These are phyloP conservation scores for Lampris incognitus DNA, from an alignment of 2,113 vertebrate species.

Conservation along the genomic window DNA sequence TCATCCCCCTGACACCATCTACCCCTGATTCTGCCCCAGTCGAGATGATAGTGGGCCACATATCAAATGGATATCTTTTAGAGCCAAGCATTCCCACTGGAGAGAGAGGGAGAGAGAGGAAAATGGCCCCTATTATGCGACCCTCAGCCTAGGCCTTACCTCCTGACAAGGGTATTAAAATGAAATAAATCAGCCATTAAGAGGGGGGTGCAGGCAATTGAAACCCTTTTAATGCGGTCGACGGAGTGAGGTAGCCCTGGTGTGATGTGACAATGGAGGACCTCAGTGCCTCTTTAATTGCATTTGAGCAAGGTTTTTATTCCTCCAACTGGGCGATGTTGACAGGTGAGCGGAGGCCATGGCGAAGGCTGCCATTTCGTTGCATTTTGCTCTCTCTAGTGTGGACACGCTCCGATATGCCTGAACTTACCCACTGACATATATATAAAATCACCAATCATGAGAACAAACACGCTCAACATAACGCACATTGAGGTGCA, in stretches of 20 bases:
- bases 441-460: too few species aligned
- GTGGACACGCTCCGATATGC: slow-evolving; percentile 4
- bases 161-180: slow-evolving; percentile 86
- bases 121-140: slow-evolving; percentile 76
- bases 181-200: slow-evolving; percentile 87
- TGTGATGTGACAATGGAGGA: slow-evolving; percentile 74
- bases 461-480: neutral
- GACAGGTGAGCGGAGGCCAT: slow-evolving; percentile 59
- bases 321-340: slow-evolving; percentile 54
- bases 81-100: slow-evolving; percentile 74
- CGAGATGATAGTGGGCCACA: slow-evolving; percentile 62
- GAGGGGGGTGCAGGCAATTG: slow-evolving; percentile 79
- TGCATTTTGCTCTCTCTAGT: neutral
- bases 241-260: slow-evolving; percentile 66
- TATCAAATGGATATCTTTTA: slow-evolving; percentile 77
- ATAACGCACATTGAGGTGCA: slow-evolving; percentile 12
- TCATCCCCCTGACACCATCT: slow-evolving; percentile 35
- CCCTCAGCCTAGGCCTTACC: slow-evolving; percentile 71
- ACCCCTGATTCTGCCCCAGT: slow-evolving; percentile 36
- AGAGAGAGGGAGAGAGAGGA: slow-evolving; percentile 50
- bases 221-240: slow-evolving; percentile 82
- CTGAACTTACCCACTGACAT: too few species aligned
- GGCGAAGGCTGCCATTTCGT: slow-evolving; percentile 6
- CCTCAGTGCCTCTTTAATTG: slow-evolving; percentile 72
- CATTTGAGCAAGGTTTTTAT: slow-evolving; percentile 72